phyloP scores from a whole-genome alignment of 2,888 invertebrate genomes.

The Melieria omissa region DNA sequence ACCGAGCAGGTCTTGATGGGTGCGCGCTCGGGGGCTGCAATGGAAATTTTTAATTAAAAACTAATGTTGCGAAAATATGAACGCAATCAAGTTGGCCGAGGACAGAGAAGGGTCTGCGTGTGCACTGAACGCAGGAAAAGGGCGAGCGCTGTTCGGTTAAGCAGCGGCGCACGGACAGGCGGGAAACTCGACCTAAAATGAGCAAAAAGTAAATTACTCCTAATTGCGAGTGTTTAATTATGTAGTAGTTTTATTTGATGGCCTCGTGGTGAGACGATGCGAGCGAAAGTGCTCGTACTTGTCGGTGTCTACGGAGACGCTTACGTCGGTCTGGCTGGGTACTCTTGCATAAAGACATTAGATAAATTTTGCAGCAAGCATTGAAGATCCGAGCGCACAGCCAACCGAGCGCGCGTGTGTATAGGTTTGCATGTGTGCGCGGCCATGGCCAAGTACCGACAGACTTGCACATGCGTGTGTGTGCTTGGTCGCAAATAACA shows the following conservation, averaged over 20 bases:
- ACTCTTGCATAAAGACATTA: conserved; percentile 50
- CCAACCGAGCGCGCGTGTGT: conserved; percentile 12
- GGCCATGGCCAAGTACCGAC: neutral
- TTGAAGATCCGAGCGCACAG: conserved; percentile 20
- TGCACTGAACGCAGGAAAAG: conserved; percentile 12
- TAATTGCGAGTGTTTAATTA: conserved; percentile 64
- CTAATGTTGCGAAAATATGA: conserved; percentile 62
- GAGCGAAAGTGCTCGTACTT: too few relatives aligned
- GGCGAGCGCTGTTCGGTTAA: conserved; percentile 22
- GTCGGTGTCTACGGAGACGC: too few relatives aligned
- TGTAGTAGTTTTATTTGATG: conserved; percentile 62
- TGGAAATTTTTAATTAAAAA: conserved; percentile 62
- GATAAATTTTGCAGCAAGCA: conserved; percentile 37
- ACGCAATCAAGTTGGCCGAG: conserved; percentile 39
- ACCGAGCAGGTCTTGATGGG: neutral
- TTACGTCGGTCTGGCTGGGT: conserved; percentile 29
- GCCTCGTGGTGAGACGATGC: conserved; percentile 45
- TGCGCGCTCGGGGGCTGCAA: conserved; percentile 39
- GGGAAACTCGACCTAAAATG: conserved; percentile 37
- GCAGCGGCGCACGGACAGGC: conserved; percentile 24
- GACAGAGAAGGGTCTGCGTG: neutral
- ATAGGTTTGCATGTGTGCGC: too few relatives aligned
- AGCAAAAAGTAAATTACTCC: conserved; percentile 60
- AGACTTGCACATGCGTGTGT: neutral
- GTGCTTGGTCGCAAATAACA: too few relatives aligned